Percentiles rank a stretch among this genome's conserved stretches.
Evolutionary conservation across 2,797 vertebrate genomes (phyloP).

Genomic region (Alfaro cultratus): DNA sequence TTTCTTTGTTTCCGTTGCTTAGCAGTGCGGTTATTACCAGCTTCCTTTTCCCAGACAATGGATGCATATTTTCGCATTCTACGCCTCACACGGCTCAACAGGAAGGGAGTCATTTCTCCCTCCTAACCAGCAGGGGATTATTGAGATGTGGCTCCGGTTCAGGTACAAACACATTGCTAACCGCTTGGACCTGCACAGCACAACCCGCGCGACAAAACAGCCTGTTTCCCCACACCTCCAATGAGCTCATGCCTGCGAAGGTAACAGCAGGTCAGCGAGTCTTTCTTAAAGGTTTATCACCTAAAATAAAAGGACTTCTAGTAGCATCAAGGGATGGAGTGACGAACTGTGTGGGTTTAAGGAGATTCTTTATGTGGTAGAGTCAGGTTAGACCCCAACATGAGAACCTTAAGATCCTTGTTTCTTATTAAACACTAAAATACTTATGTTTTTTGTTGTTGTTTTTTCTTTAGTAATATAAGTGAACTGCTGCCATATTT

Average conservation of each 20-base stretch:
- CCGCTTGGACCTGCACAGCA: background rate
- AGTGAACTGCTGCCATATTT: background rate
- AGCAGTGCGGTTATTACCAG: background rate
- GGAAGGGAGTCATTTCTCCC: background rate
- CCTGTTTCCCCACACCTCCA: background rate
- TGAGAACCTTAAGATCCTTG: background rate
- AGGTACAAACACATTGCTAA: background rate
- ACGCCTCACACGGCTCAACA: background rate
- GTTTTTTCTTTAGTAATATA: background rate
- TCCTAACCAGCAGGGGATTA: background rate
- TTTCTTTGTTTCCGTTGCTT: constrained; percentile 3
- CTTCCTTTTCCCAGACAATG: background rate
- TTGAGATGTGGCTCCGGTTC: background rate
- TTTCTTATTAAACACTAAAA: background rate
- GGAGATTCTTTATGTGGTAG: background rate
- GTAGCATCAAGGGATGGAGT: background rate
- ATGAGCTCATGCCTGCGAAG: background rate
- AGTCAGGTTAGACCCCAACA: background rate
- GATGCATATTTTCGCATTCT: background rate
- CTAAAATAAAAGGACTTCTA: background rate
- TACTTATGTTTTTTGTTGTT: no score
- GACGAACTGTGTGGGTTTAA: background rate
- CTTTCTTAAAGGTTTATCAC: background rate
- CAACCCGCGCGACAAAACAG: background rate
- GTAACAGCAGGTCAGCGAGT: background rate